Percentiles rank a stretch among this genome's conserved stretches.
phyloP scores from a whole-genome alignment of 2,113 vertebrate species.

The Hucho hucho region DNA sequence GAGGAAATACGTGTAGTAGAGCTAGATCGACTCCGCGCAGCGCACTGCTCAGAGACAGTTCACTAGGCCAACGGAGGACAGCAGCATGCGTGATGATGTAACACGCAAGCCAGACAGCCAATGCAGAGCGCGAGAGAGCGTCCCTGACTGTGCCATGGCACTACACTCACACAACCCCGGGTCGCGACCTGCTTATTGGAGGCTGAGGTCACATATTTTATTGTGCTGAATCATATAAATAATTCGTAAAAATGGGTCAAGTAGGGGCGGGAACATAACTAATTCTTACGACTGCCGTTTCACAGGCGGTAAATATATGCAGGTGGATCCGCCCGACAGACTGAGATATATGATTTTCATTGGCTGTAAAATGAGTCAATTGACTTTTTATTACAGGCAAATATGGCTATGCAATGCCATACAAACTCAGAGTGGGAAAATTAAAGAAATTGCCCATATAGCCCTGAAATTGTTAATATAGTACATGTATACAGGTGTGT shows the following conservation, averaged over 20 bases:
- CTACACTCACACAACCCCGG: not conserved
- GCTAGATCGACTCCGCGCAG: constrained; percentile 58
- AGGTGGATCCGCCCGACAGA: not conserved
- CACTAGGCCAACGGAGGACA: constrained; percentile 75
- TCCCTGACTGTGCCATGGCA: constrained; percentile 1
- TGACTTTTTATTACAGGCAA: no score
- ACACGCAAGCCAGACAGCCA: constrained; percentile 55
- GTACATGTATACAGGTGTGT: not conserved
- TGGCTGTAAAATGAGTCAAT: not conserved
- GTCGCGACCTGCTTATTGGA: constrained; percentile 6
- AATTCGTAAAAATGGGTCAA: constrained; percentile 1
- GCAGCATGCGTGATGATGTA: constrained; percentile 72
- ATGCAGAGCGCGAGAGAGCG: constrained; percentile 6
- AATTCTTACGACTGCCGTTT: not conserved
- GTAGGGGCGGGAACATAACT: not conserved
- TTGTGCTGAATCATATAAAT: not conserved
- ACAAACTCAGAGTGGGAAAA: not conserved
- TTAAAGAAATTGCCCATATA: not conserved
- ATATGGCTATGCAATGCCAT: not conserved
- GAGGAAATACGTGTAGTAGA: constrained; percentile 55
- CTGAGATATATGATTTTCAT: not conserved
- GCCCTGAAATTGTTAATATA: not conserved
- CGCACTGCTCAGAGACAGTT: constrained; percentile 59
- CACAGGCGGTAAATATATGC: not conserved
- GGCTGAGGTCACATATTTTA: constrained; percentile 15